Conservation (phyloP, 2,888 invertebrate genomes). For the Dastarcus helophoroides region DNA sequence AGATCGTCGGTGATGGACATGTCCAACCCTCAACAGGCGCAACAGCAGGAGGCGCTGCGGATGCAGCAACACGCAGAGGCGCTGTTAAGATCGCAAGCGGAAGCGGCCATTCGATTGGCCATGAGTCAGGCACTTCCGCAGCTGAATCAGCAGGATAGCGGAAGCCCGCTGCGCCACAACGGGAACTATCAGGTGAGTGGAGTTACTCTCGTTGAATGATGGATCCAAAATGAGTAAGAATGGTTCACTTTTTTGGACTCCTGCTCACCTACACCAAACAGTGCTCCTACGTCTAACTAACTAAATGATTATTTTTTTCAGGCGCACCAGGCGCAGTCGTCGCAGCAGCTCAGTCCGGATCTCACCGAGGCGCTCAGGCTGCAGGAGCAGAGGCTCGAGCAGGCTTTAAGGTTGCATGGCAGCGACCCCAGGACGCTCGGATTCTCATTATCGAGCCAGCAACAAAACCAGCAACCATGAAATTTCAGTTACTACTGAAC, state of each 20-base stretch:
- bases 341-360: constrained; percentile 53
- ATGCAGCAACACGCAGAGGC: constrained; percentile 61
- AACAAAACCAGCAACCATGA: constrained; percentile 53
- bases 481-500: constrained; percentile 72
- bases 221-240: too few species aligned
- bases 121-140: constrained; percentile 51
- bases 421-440: constrained; percentile 68
- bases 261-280: too few species aligned
- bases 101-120: constrained; percentile 70
- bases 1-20: constrained; percentile 41
- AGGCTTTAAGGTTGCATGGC: constrained; percentile 68
- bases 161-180: constrained; percentile 35
- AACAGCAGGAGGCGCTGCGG: constrained; percentile 35
- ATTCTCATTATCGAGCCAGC: constrained; percentile 49
- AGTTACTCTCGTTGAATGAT: too few species aligned
- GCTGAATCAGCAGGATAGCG: constrained; percentile 35
- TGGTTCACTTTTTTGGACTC: too few species aligned
- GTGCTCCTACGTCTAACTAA: too few species aligned
- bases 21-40: constrained; percentile 28
- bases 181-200: constrained; percentile 28
- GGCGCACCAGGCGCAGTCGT: constrained; percentile 30
- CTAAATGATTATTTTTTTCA: too few species aligned
- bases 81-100: constrained; percentile 72
- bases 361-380: constrained; percentile 58
- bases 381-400: constrained; percentile 67